Evolutionary conservation across 2,113 vertebrate genomes (phyloP), one percentile per base, ranked within the genome.

Genomic region (Pachyramphus minor): DNA sequence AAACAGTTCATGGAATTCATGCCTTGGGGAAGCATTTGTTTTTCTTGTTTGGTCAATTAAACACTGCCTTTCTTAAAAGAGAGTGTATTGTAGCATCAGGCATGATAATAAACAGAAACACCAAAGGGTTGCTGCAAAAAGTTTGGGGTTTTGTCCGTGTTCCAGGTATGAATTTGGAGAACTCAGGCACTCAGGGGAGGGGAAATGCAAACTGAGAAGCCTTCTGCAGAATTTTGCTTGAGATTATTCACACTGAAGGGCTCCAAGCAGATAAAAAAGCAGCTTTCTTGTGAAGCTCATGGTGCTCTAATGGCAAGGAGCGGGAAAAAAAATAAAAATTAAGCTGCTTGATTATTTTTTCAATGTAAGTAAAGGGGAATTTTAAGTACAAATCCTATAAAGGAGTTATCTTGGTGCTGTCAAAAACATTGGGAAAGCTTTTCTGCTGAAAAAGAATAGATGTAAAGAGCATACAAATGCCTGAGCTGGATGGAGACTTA

Each of bases 11-110:
- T 91, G 94, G 93, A 96, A 91, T 97, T 93, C 95, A 75, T 94
- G 96, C 94, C 94, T 92, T 94, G 85, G 89, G 93, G 90, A 93
- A 94, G 49, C 92, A 77, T 95, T 95, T 95, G 93, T 94, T 96
- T 92, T 78, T 88, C 92, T 92, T 90, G 41, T 96, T 96, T 95
- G 89, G 79, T 84, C 95, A 95, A 89, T 92, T 95, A 72, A 90
- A 89, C 35, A 19, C 69, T 95, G 84, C 73, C 89, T 96, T 92
- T 93, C 91, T 78, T 94, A 75, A 67, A 75, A 82, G 78, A 88
- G 87, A 45, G 25, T 63, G 50, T 30, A 89, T 93, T 93, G 64
- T 96, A 91, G 78, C 77, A 93, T 62, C 68, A 93, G 89, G 59
- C 68, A 39, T 47, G 90, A 92, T 56, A 93, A 90, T 91, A 94